phyloP scores from a whole-genome alignment of 2,888 invertebrate genomes.

The Meta bourneti region DNA sequence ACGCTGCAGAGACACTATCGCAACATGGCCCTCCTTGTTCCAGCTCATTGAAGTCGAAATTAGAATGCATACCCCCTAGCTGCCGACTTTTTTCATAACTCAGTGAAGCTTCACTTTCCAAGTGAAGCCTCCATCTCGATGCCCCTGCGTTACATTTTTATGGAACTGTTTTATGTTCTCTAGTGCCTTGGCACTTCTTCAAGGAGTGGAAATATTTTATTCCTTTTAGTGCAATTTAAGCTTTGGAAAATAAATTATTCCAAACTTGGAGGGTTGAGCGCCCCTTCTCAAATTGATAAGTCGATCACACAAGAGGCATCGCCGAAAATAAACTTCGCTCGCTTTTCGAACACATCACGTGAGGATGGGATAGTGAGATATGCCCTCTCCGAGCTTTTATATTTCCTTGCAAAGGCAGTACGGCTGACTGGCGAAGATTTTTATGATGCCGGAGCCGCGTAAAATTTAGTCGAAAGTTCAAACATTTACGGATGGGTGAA shows the following conservation, averaged over 20 bases:
- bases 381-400: slow-evolving; percentile 31
- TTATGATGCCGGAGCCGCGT: slow-evolving; percentile 45
- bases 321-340: slow-evolving; percentile 30
- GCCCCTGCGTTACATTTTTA: slow-evolving; percentile 1
- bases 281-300: slow-evolving; percentile 47
- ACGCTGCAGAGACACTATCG: background rate
- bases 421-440: slow-evolving; percentile 32
- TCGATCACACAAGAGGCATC: slow-evolving; percentile 24
- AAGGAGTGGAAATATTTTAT: slow-evolving; percentile 35
- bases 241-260: slow-evolving; percentile 48
- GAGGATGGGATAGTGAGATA: slow-evolving; percentile 16
- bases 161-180: slow-evolving; percentile 13
- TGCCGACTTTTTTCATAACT: slow-evolving; percentile 9
- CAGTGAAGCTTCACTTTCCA: slow-evolving; percentile 21
- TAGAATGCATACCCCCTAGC: slow-evolving; percentile 11
- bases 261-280: background rate
- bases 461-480: slow-evolving; percentile 53
- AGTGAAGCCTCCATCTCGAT: slow-evolving; percentile 6
- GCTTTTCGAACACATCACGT: slow-evolving; percentile 18
- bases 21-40: background rate
- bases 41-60: slow-evolving; percentile 6
- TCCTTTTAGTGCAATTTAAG: slow-evolving; percentile 29
- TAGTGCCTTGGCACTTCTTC: slow-evolving; percentile 3
- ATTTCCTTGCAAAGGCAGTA: slow-evolving; percentile 20
- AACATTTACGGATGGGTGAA: slow-evolving; percentile 51